Conservation (phyloP, 2,113 vertebrate genomes). For the Corythornis vintsioides region DNA sequence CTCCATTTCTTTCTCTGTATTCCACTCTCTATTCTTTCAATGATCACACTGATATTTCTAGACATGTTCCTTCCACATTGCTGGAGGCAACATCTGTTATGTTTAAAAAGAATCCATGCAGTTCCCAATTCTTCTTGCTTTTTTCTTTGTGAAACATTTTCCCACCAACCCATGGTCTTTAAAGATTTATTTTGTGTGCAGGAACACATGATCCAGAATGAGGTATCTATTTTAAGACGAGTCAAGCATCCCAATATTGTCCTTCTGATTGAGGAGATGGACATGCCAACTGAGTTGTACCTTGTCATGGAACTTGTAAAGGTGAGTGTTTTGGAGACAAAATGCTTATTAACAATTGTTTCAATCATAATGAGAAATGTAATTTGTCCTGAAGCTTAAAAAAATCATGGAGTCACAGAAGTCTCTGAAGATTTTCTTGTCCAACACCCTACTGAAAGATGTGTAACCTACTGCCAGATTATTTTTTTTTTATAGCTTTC, state of each 20-base stretch:
- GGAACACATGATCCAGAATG: slow-evolving; percentile 99
- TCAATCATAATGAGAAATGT: neutral
- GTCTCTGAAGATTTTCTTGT: neutral
- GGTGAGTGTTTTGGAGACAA: slow-evolving; percentile 72
- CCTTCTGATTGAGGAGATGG: slow-evolving; percentile 96
- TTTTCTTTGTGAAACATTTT: neutral
- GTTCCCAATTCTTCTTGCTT: neutral
- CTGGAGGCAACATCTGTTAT: neutral
- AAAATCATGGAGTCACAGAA: neutral
- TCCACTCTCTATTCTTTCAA: neutral
- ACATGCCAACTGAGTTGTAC: slow-evolving; percentile 90
- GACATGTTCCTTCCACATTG: neutral
- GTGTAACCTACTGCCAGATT: neutral
- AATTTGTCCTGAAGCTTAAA: neutral
- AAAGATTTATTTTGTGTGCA: slow-evolving; percentile 61
- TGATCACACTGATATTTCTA: neutral
- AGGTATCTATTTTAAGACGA: slow-evolving; percentile 93
- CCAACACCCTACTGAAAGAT: neutral
- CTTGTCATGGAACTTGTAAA: slow-evolving; percentile 99
- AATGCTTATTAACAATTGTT: neutral
- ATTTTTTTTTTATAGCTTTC: neutral
- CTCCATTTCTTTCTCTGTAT: neutral
- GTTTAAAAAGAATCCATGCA: neutral
- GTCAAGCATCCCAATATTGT: slow-evolving; percentile 99
- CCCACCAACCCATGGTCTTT: neutral